These are phyloP conservation scores for Hycleus cichorii DNA, from an alignment of 1,140 invertebrate genomes.

Conservation along the genomic window DNA sequence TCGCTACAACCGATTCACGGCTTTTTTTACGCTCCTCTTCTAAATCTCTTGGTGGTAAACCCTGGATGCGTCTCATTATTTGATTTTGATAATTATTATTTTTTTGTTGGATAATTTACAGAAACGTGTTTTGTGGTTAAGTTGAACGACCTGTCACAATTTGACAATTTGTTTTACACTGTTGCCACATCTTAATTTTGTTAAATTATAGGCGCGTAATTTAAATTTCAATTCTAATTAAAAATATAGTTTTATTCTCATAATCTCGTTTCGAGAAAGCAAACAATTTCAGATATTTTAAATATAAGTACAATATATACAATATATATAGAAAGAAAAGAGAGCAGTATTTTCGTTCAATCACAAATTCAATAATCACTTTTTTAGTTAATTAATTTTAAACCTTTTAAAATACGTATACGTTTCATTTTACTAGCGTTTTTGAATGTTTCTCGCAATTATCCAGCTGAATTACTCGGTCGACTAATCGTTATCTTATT, in stretches of 20 bases:
- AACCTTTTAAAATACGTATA: background rate
- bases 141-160: no score
- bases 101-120: no score
- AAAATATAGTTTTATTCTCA: no score
- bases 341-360: background rate
- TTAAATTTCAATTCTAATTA: no score
- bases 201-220: no score
- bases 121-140: no score
- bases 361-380: background rate
- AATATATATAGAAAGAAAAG: background rate
- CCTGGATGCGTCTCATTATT: constrained; percentile 20
- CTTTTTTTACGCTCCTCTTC: constrained; percentile 20
- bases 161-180: no score
- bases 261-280: no score
- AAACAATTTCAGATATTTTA: no score
- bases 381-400: background rate
- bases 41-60: constrained; percentile 14
- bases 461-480: constrained; percentile 37
- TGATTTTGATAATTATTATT: no score
- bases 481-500: constrained; percentile 36
- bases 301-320: background rate
- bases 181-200: no score
- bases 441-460: background rate
- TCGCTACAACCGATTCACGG: constrained; percentile 17
- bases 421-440: no score